Evolutionary conservation across 2,888 invertebrate species (phyloP).

Genomic region (Suillia variegata): DNA sequence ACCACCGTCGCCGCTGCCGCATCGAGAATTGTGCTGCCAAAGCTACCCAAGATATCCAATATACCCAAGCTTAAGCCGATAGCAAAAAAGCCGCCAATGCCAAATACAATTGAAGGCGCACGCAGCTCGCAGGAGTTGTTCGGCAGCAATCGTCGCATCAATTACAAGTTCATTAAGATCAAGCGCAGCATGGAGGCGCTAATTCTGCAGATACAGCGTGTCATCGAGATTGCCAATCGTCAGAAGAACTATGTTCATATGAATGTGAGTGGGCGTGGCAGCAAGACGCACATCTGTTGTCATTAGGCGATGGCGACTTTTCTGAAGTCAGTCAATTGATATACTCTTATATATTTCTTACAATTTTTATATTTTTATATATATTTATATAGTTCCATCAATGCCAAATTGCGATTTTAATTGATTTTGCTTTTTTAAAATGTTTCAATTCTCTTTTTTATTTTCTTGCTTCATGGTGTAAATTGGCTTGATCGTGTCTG

Average conservation of each 20-base stretch:
- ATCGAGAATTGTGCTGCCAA: too few relatives aligned
- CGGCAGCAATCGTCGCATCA: conserved; percentile 35
- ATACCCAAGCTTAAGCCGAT: too few relatives aligned
- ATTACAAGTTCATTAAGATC: conserved; percentile 39
- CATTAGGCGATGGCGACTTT: conserved; percentile 34
- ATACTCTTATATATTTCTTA: too few relatives aligned
- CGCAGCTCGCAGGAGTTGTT: conserved; percentile 37
- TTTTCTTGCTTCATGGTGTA: too few relatives aligned
- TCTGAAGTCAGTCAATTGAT: too few relatives aligned
- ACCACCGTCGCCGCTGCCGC: not conserved
- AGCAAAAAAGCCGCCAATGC: not conserved
- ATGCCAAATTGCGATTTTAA: too few relatives aligned
- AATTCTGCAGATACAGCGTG: conserved; percentile 33
- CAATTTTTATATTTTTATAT: too few relatives aligned
- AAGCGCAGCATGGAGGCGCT: conserved; percentile 41
- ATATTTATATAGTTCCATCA: too few relatives aligned
- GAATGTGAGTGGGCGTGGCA: conserved; percentile 23
- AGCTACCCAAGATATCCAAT: too few relatives aligned
- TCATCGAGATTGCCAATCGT: conserved; percentile 38
- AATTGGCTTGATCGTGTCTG: too few relatives aligned
- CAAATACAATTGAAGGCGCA: not conserved
- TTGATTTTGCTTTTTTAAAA: too few relatives aligned
- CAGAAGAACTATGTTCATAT: conserved; percentile 38
- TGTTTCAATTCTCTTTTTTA: too few relatives aligned
- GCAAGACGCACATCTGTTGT: conserved; percentile 34